A percentile compares a stretch with the other conserved stretches of the same genome.
Evolutionary conservation across 2,888 invertebrate genomes (phyloP).

Genomic region (Morpho deidamia): DNA sequence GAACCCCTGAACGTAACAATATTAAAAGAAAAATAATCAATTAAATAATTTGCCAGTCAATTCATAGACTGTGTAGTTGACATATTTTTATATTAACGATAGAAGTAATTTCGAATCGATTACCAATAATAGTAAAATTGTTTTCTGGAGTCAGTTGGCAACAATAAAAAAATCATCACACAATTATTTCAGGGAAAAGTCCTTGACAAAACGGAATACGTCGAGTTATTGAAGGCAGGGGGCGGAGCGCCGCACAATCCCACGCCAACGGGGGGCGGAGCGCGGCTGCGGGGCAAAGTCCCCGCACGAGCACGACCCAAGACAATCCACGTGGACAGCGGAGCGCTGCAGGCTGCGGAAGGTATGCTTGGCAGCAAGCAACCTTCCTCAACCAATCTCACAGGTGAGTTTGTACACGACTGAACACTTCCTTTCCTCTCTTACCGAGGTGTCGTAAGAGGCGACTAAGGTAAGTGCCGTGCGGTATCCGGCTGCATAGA

Average conservation of each 20-base stretch:
- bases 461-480: no score
- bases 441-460: no score
- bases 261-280: conserved; percentile 54
- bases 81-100: no score
- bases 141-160: no score
- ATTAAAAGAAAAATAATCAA: background rate
- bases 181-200: conserved; percentile 84
- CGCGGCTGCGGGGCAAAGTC: conserved; percentile 69
- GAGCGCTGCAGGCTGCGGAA: conserved; percentile 87
- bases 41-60: no score
- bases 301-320: conserved; percentile 87
- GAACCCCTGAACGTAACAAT: no score
- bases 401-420: conserved; percentile 77
- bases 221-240: conserved; percentile 44
- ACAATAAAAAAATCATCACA: background rate
- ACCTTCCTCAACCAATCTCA: conserved; percentile 89
- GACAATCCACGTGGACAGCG: conserved; percentile 93
- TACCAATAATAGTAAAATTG: no score
- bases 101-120: no score
- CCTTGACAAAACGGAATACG: conserved; percentile 80
- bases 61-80: no score
- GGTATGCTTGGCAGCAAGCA: conserved; percentile 87
- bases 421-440: no score
- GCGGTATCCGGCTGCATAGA: no score
- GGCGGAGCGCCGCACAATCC: conserved; percentile 49